phyloP scores from a whole-genome alignment of 2,113 vertebrate species.

The Opisthocomus hoazin region DNA sequence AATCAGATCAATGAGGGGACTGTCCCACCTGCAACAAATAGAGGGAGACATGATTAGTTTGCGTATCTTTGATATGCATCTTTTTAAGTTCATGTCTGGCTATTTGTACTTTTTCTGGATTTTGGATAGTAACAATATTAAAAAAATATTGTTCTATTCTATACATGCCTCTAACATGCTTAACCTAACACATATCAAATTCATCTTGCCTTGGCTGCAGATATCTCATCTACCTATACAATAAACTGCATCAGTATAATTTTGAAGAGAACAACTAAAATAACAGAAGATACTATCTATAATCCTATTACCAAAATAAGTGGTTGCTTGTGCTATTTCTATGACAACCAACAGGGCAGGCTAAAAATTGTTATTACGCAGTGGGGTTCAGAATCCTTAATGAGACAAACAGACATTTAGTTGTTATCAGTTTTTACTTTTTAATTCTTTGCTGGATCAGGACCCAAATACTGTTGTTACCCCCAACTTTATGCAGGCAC shows the following conservation, averaged over 20 bases:
- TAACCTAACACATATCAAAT: not conserved
- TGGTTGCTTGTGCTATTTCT: slow-evolving; percentile 35
- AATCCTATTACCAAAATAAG: slow-evolving; percentile 38
- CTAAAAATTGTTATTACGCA: slow-evolving; percentile 28
- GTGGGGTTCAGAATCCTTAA: slow-evolving; percentile 13
- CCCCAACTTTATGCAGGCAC: not conserved
- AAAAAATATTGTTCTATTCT: not conserved
- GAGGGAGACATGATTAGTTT: not conserved
- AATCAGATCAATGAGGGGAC: not conserved
- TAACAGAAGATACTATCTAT: slow-evolving; percentile 11
- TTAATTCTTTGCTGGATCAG: not conserved
- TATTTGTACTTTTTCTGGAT: not conserved
- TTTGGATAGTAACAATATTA: not conserved
- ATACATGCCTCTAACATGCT: not conserved
- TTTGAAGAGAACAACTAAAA: slow-evolving; percentile 22
- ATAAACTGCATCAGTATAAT: not conserved
- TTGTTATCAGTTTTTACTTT: not conserved
- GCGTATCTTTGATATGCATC: not conserved
- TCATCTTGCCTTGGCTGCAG: not conserved
- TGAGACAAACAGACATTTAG: not conserved
- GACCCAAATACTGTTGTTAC: not conserved
- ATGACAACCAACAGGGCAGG: slow-evolving; percentile 12
- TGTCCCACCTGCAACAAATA: slow-evolving; percentile 29
- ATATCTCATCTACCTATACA: not conserved
- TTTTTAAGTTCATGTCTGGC: not conserved